Evolutionary conservation across 1,140 invertebrate species (phyloP).

Genomic region (Drosophila dunni): DNA sequence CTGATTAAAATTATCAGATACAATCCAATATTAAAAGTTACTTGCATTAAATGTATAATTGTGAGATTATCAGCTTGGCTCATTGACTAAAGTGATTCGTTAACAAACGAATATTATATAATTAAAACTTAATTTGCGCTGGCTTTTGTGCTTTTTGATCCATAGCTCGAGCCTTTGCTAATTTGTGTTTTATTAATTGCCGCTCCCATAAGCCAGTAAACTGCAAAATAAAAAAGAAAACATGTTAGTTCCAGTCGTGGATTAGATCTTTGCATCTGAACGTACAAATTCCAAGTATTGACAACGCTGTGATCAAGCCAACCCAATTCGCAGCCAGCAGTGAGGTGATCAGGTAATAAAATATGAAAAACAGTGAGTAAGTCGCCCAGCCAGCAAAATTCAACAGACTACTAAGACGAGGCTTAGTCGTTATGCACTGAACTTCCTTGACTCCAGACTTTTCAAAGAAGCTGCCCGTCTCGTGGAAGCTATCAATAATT

Average conservation of each 20-base stretch:
- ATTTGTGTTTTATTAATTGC: constrained; percentile 93
- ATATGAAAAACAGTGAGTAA: constrained; percentile 89
- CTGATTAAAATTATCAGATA: constrained; percentile 32
- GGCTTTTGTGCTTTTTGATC: constrained; percentile 81
- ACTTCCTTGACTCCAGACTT: constrained; percentile 89
- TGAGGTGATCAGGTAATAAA: constrained; percentile 89
- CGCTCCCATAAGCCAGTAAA: constrained; percentile 91
- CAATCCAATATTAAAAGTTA: constrained; percentile 46
- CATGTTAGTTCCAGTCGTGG: not conserved
- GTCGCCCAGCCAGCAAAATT: constrained; percentile 90
- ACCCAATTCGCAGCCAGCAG: constrained; percentile 90
- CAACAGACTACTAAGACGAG: constrained; percentile 88
- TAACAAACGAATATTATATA: constrained; percentile 54
- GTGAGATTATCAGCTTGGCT: constrained; percentile 64
- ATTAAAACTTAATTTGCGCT: constrained; percentile 71
- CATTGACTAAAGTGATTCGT: constrained; percentile 60
- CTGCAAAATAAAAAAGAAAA: constrained; percentile 85
- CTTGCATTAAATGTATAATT: constrained; percentile 60
- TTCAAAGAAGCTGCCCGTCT: constrained; percentile 93
- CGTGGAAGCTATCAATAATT: constrained; percentile 91
- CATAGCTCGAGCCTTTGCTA: constrained; percentile 92
- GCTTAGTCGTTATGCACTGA: constrained; percentile 86
- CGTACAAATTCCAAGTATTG: constrained; percentile 90
- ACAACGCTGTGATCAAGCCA: constrained; percentile 89
- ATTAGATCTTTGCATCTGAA: constrained; percentile 64